Conservation (phyloP, 2,888 invertebrate species). For the Brachypalpus laphriformis region DNA sequence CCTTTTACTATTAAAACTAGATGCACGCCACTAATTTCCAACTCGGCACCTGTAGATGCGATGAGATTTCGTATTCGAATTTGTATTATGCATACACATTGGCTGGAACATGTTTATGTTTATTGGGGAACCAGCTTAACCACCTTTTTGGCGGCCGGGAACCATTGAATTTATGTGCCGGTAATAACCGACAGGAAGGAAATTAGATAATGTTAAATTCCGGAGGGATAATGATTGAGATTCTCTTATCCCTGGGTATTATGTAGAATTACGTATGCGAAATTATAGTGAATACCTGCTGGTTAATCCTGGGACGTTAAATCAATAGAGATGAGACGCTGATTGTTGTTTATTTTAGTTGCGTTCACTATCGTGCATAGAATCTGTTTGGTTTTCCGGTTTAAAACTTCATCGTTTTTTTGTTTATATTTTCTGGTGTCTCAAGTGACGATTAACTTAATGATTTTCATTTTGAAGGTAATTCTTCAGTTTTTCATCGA, state of each 20-base stretch:
- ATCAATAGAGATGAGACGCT: slow-evolving; percentile 3
- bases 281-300: slow-evolving; percentile 19
- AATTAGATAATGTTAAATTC: slow-evolving; percentile 20
- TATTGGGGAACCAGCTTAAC: slow-evolving; percentile 21
- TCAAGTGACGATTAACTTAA: not conserved
- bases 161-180: slow-evolving; percentile 22
- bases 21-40: slow-evolving; percentile 36
- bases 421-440: not conserved
- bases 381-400: not conserved
- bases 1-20: slow-evolving; percentile 45
- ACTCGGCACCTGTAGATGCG: not conserved
- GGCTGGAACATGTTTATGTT: not conserved
- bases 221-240: not conserved
- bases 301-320: slow-evolving; percentile 26
- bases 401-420: not conserved
- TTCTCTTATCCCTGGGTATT: not conserved
- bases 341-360: slow-evolving; percentile 20
- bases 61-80: not conserved
- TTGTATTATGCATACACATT: not conserved
- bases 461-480: not conserved
- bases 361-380: not conserved
- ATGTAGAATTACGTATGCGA: not conserved
- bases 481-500: not conserved
- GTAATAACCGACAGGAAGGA: slow-evolving; percentile 42
- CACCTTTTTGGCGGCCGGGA: slow-evolving; percentile 4